Evolutionary conservation across 1,140 invertebrate genomes (phyloP).

Genomic region (Anastrepha ludens): DNA sequence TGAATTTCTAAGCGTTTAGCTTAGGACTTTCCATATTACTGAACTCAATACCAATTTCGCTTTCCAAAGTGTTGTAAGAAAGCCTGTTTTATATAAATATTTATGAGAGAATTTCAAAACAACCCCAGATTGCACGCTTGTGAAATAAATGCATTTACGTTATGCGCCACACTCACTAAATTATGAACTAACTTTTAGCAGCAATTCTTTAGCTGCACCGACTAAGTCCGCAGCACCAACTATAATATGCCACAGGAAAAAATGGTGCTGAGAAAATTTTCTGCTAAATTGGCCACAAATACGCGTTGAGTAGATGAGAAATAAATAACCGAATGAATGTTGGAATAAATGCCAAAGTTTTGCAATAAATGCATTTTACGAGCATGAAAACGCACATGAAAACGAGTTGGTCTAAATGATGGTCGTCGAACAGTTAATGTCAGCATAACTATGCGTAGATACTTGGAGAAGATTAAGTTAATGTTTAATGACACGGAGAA

Average conservation of each 20-base stretch:
- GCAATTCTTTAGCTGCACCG: too few relatives aligned
- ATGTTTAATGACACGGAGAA: not conserved
- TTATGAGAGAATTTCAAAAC: too few relatives aligned
- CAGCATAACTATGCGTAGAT: not conserved
- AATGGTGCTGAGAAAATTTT: not conserved
- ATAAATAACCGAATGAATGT: not conserved
- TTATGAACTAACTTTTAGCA: too few relatives aligned
- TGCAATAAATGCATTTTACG: constrained; percentile 53
- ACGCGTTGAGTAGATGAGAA: not conserved
- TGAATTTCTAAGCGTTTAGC: too few relatives aligned
- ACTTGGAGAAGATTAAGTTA: not conserved
- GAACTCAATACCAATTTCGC: too few relatives aligned
- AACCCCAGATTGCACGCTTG: too few relatives aligned
- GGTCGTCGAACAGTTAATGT: not conserved
- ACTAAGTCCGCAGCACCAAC: too few relatives aligned
- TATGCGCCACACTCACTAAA: too few relatives aligned
- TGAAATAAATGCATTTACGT: too few relatives aligned
- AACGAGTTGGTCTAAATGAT: not conserved
- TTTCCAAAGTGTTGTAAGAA: too few relatives aligned
- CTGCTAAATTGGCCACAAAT: constrained; percentile 16
- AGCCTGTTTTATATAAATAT: too few relatives aligned
- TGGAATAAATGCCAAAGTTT: constrained; percentile 50
- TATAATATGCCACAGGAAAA: not conserved
- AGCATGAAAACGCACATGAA: not conserved
- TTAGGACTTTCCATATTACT: too few relatives aligned